These are phyloP conservation scores for Orchesella flavescens DNA, from an alignment of 2,888 invertebrate genomes.

Conservation along the genomic window DNA sequence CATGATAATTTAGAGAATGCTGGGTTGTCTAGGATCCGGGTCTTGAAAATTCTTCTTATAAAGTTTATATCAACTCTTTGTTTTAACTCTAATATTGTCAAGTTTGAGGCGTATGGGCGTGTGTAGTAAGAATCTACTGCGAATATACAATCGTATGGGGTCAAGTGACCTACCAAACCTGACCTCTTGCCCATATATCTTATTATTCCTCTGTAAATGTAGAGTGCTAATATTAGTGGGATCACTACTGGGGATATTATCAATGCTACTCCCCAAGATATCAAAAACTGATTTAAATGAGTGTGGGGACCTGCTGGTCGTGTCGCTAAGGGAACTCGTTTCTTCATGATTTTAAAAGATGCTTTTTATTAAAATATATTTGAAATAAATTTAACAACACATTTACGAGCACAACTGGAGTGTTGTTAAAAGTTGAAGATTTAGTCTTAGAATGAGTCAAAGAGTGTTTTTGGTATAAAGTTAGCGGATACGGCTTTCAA, in stretches of 20 bases:
- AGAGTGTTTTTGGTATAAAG: no score
- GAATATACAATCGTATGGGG: constrained; percentile 70
- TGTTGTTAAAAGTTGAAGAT: no score
- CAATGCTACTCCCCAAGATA: constrained; percentile 27
- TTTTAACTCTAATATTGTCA: constrained; percentile 64
- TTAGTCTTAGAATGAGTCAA: no score
- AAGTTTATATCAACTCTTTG: constrained; percentile 52
- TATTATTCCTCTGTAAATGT: constrained; percentile 41
- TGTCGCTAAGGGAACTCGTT: no score
- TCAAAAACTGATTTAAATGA: background rate
- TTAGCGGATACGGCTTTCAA: no score
- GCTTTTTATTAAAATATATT: no score
- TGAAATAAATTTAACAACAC: no score
- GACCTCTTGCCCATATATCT: constrained; percentile 30
- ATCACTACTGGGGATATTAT: constrained; percentile 2
- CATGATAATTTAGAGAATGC: constrained; percentile 58
- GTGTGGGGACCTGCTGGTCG: background rate
- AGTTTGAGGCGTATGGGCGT: constrained; percentile 66
- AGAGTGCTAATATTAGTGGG: constrained; percentile 39
- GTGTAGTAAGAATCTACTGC: constrained; percentile 67
- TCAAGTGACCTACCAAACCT: constrained; percentile 49
- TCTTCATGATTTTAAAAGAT: no score
- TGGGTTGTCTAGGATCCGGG: constrained; percentile 44
- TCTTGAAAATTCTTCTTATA: constrained; percentile 51
- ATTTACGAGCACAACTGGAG: no score